Evolutionary conservation across 2,113 vertebrate genomes (phyloP), one percentile per base, ranked within the genome.

Genomic region (Uria lomvia): DNA sequence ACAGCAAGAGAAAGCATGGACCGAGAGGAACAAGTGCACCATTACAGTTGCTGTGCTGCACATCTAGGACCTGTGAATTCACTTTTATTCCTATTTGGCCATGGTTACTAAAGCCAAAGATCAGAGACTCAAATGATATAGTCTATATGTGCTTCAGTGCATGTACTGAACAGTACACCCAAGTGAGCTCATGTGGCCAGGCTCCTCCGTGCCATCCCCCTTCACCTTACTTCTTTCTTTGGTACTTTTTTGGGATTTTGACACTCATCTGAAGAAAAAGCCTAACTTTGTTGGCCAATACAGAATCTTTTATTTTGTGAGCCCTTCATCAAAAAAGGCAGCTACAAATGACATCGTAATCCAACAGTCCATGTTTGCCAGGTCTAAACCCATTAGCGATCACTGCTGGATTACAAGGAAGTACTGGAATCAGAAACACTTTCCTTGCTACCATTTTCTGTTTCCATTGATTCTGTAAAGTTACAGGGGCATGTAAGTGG

Each of bases 41-140:
- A 3, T 32, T 40, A 27, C 40, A 42, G 55, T 26, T 68, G 24
- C 78, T 24, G 11, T 29, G 27, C 68, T 65, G 50, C 30, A 40
- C 26, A 34, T 14, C 9, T 22, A 42, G 26, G 42, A 67, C 30
- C 30, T 24, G 5, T 6, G 24, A 42, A 66, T 18, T 84, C 63
- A 11, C 47, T 74, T 45, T 40, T 32, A 6, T 26, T 52, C 7
- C 30, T 30, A 0, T 30, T 50, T 79, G 24, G 22, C 42, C 36
- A 15, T 0, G 0, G 45, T 11, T 32, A 4, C 8, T 21, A 59
- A n/a, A 29, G 17, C 3, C 32, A 63, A 53, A 60, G n/a, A 26
- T 18, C 45, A 74, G 43, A 23, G 3, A 29, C 20, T 70, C 6
- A 6, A 29, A 34, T 5, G 3, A 15, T 17, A 12, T 1, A 5